Percentiles rank a stretch among this genome's conserved stretches.
These are phyloP conservation scores for Hirundo rustica DNA, from an alignment of 2,797 vertebrate genomes.

Conservation along the genomic window DNA sequence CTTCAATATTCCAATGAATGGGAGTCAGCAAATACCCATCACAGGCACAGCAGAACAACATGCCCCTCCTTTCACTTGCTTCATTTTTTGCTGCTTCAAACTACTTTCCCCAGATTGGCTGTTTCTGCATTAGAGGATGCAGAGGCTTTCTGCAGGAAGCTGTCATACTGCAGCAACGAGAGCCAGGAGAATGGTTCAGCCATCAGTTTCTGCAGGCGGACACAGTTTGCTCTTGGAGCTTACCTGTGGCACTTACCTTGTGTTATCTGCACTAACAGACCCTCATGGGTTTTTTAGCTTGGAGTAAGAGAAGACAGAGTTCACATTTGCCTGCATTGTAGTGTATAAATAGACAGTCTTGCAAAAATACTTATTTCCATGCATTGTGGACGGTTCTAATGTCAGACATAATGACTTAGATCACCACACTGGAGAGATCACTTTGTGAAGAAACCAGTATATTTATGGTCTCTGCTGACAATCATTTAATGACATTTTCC, in stretches of 20 bases:
- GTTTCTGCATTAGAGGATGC: background rate
- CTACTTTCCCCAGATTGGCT: background rate
- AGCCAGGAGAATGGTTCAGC: background rate
- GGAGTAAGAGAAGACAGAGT: background rate
- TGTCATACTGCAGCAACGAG: accelerated
- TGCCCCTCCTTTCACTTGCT: background rate
- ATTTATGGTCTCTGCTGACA: background rate
- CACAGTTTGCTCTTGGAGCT: background rate
- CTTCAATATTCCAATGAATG: background rate
- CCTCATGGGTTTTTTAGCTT: background rate
- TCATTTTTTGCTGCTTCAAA: background rate
- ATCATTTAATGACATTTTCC: background rate
- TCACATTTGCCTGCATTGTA: accelerated
- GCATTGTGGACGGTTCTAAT: background rate
- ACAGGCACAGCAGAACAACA: background rate
- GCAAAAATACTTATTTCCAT: conserved; percentile 45
- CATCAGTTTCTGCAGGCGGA: background rate
- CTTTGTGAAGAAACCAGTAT: conserved; percentile 8
- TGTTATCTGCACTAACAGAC: background rate
- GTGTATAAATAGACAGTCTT: background rate
- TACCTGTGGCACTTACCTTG: background rate
- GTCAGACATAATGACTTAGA: background rate
- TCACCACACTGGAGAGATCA: background rate
- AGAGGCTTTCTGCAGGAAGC: background rate
- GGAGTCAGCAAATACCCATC: background rate